These are phyloP conservation scores for Proisotoma minuta DNA, from an alignment of 2,888 invertebrate species.

Conservation along the genomic window DNA sequence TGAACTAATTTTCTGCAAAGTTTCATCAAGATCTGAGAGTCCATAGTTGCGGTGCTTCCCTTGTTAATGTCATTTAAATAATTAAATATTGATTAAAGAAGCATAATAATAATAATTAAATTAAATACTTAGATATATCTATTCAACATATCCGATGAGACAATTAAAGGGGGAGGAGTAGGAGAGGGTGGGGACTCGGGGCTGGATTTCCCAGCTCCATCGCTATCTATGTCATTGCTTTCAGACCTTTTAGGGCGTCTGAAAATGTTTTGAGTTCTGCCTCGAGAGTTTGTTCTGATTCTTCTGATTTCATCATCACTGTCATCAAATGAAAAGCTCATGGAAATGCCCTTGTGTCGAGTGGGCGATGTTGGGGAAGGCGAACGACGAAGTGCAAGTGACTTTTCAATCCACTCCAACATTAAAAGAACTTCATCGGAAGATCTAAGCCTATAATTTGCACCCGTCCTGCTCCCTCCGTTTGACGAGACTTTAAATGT, in stretches of 20 bases:
- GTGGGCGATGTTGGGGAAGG: slow-evolving; percentile 35
- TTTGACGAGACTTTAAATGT: slow-evolving; percentile 52
- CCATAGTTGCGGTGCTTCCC: background rate
- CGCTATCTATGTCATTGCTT: background rate
- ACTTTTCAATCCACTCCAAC: slow-evolving; percentile 50
- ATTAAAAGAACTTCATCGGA: slow-evolving; percentile 52
- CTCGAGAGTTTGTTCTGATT: slow-evolving; percentile 44
- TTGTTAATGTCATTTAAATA: too few species aligned
- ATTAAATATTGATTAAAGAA: too few species aligned
- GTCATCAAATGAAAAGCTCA: slow-evolving; percentile 41
- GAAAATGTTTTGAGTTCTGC: slow-evolving; percentile 46
- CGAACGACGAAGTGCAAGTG: slow-evolving; percentile 30
- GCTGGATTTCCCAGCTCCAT: slow-evolving; percentile 17
- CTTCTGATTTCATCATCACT: slow-evolving; percentile 46
- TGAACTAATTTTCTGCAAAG: too few species aligned
- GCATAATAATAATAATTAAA: too few species aligned
- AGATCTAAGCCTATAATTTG: slow-evolving; percentile 51
- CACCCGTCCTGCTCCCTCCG: slow-evolving; percentile 51
- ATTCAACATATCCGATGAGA: slow-evolving; percentile 23
- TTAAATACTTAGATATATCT: slow-evolving; percentile 20
- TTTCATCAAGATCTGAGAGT: too few species aligned
- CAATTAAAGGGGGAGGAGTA: slow-evolving; percentile 25
- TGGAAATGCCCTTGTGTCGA: slow-evolving; percentile 23
- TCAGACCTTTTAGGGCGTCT: slow-evolving; percentile 10
- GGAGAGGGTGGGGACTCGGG: slow-evolving; percentile 19